These are phyloP conservation scores for Brachynemurus nebulosus DNA, from an alignment of 2,888 invertebrate genomes.

Conservation along the genomic window DNA sequence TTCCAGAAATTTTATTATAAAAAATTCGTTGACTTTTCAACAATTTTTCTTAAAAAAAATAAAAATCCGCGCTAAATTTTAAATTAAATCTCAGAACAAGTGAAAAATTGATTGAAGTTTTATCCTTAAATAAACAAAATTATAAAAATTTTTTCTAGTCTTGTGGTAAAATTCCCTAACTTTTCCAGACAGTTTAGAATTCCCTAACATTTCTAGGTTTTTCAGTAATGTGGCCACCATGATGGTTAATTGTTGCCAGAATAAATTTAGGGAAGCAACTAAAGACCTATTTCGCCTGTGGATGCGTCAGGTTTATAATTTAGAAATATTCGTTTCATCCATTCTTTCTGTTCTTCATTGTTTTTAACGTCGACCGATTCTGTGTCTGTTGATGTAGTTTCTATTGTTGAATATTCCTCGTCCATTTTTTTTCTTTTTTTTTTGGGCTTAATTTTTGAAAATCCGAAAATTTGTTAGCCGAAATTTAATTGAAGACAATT, in stretches of 20 bases:
- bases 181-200: too few relatives aligned
- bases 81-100: too few relatives aligned
- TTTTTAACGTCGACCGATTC: slow-evolving; percentile 7
- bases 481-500: too few relatives aligned
- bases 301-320: slow-evolving; percentile 8
- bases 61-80: background rate
- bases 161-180: too few relatives aligned
- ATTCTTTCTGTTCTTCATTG: slow-evolving; percentile 6
- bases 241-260: background rate
- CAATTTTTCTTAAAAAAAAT: too few relatives aligned
- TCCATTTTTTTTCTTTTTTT: background rate
- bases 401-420: slow-evolving; percentile 1
- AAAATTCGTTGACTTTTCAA: background rate
- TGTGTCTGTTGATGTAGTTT: background rate
- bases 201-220: too few relatives aligned
- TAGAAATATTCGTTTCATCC: slow-evolving; percentile 8
- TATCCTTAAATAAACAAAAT: too few relatives aligned
- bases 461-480: too few relatives aligned
- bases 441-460: background rate
- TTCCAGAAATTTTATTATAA: background rate
- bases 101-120: too few relatives aligned
- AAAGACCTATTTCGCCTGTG: slow-evolving; percentile 6
- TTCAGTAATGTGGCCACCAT: too few relatives aligned
- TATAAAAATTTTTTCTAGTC: too few relatives aligned
- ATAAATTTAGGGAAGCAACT: background rate